These are phyloP conservation scores for Erpornis zantholeuca DNA, from an alignment of 2,113 vertebrate genomes.

Conservation along the genomic window DNA sequence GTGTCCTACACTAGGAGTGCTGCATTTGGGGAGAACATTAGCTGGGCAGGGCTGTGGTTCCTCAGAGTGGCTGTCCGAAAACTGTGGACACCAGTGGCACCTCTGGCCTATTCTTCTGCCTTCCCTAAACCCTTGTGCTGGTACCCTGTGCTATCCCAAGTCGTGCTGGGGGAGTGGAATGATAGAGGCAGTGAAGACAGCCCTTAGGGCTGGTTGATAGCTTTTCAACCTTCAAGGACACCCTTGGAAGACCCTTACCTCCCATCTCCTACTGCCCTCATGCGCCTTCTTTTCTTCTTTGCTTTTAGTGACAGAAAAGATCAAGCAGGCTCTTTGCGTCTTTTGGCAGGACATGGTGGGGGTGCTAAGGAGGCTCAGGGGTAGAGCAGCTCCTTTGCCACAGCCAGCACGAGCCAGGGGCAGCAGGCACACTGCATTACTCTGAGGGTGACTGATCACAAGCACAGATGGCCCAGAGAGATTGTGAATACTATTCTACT, in stretches of 20 bases:
- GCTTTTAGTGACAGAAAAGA: not conserved
- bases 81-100: not conserved
- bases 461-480: not conserved
- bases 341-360: not conserved
- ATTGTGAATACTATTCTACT: not conserved
- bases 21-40: not conserved
- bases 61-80: not conserved
- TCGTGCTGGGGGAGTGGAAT: not conserved
- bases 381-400: not conserved
- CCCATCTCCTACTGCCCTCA: not conserved
- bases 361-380: fast-evolving
- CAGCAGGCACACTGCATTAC: not conserved
- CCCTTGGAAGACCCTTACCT: fast-evolving
- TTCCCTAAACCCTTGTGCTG: not conserved
- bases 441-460: not conserved
- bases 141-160: not conserved
- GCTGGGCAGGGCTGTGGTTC: not conserved
- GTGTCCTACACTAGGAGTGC: not conserved
- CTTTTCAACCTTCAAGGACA: not conserved
- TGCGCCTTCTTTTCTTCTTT: not conserved
- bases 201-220: not conserved
- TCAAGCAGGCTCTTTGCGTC: not conserved
- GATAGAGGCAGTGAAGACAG: not conserved
- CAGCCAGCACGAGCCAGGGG: not conserved
- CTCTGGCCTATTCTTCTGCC: not conserved